A percentile compares a stretch with the other conserved stretches of the same genome.
phyloP scores from a whole-genome alignment of 2,888 invertebrate genomes.

The Tiliacea citrago region DNA sequence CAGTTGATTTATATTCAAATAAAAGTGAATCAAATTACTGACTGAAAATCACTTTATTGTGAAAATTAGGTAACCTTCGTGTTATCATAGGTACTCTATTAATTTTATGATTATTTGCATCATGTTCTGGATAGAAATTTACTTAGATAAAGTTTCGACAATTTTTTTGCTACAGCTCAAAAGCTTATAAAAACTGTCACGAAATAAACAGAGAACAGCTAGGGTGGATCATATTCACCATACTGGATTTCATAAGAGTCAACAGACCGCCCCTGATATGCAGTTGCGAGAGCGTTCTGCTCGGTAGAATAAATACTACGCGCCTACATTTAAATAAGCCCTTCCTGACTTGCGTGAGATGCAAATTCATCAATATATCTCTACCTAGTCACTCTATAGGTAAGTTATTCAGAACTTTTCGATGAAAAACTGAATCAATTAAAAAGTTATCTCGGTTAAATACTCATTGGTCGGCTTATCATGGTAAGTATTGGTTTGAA shows the following conservation, averaged over 20 bases:
- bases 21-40: conserved; percentile 49
- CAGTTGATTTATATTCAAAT: conserved; percentile 59
- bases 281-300: conserved; percentile 17
- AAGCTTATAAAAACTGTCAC: not conserved
- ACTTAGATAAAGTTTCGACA: not conserved
- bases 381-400: not conserved
- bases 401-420: conserved; percentile 11
- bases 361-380: conserved; percentile 17
- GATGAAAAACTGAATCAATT: not conserved
- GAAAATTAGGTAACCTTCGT: not conserved
- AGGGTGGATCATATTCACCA: conserved; percentile 28
- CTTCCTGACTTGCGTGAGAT: conserved; percentile 27
- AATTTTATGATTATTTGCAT: not conserved
- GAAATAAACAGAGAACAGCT: conserved; percentile 4
- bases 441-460: not conserved
- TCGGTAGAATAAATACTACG: conserved; percentile 44
- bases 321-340: conserved; percentile 36
- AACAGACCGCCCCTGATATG: conserved; percentile 34
- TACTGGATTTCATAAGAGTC: conserved; percentile 39
- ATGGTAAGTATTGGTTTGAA: not conserved
- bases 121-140: not conserved
- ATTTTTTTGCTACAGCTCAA: not conserved
- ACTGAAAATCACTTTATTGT: conserved; percentile 20
- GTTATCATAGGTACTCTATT: not conserved
- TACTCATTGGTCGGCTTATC: not conserved